Percentiles rank a stretch among this genome's conserved stretches.
These are phyloP conservation scores for Athalia circularis DNA, from an alignment of 2,888 invertebrate species.

Conservation along the genomic window DNA sequence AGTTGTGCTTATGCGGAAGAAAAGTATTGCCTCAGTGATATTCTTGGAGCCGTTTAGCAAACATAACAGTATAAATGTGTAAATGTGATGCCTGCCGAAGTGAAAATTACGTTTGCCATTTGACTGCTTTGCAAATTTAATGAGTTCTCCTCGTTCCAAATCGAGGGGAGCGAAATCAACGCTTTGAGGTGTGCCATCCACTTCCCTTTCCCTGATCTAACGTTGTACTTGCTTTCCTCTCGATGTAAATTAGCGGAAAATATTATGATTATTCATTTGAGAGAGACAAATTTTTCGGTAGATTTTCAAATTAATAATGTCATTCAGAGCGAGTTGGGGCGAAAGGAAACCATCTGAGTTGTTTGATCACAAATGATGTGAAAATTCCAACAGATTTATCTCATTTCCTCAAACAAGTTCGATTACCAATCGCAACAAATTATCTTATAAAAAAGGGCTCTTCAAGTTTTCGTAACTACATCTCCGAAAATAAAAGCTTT, in stretches of 20 bases:
- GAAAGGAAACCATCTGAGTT: too few species aligned
- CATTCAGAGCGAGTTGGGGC: slow-evolving; percentile 17
- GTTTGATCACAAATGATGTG: too few species aligned
- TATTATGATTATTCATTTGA: slow-evolving; percentile 24
- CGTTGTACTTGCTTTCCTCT: slow-evolving; percentile 25
- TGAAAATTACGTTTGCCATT: slow-evolving; percentile 46
- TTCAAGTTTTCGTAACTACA: too few species aligned
- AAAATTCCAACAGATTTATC: too few species aligned
- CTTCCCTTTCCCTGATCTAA: neutral
- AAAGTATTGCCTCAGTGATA: too few species aligned
- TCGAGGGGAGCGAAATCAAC: slow-evolving; percentile 39
- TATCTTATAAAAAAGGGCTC: too few species aligned
- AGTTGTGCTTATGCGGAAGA: too few species aligned
- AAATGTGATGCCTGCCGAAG: slow-evolving; percentile 42
- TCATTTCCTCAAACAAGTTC: too few species aligned
- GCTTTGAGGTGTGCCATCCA: slow-evolving; percentile 27
- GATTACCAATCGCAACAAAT: too few species aligned
- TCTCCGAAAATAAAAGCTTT: too few species aligned
- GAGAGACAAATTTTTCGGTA: slow-evolving; percentile 8
- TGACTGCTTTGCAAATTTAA: slow-evolving; percentile 46
- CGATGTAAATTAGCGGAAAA: slow-evolving; percentile 31
- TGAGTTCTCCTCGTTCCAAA: slow-evolving; percentile 31
- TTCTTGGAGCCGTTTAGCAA: slow-evolving; percentile 12
- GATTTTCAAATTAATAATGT: slow-evolving; percentile 7
- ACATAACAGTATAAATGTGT: slow-evolving; percentile 18